Base-by-base conservation (phyloP, 92 coral and sea anemone genomes). In the Montipora capitata region DNA sequence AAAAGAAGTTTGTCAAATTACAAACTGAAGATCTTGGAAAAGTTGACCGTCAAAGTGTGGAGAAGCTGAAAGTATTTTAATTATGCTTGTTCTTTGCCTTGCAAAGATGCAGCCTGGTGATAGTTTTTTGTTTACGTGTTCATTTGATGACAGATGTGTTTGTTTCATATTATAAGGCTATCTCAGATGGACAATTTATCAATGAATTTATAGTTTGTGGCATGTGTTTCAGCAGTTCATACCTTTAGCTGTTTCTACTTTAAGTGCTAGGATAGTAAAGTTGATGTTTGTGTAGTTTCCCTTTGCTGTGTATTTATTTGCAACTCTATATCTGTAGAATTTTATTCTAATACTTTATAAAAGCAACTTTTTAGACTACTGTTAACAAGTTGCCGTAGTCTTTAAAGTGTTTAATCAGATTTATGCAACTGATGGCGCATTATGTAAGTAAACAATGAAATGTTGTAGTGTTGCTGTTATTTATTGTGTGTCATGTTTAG, bases 41-140 rank as follows among this genome's bases (percentile, higher is more conserved):
- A 8, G 74, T 69, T 69, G 74, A 69, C 35, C 0, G 35, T 13
- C 4, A 69, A 40, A 69, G 74, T 39, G 51, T 1, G 15, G 74
- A 69, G 51, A 38, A 69, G 41, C 72, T 67, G 14, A 67, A 67
- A 67, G 72, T 67, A 67, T 67, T 67, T 67, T 67, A 16, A 67
- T 67, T 20, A 63, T 14, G 4, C 10, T 48, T 5, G 3, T 10
- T 48, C 6, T 5, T 54, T 45, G 51, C 51, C 51, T 67, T 9
- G 49, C 13, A 52, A 69, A 40, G 74, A 4, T 38, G 15, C 7
- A 4, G 51, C 72, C 72, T 67, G 51, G 14, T 38, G 4, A 7
- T 67, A 67, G 20, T 69, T 69, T 38, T 69, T 69, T 40, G n/a
- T 5, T 13, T 5, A 27, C 45, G n/a, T 27, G 42, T 27, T 16